Evolutionary conservation across 2,888 invertebrate genomes (phyloP).

Genomic region (Philonicus albiceps): DNA sequence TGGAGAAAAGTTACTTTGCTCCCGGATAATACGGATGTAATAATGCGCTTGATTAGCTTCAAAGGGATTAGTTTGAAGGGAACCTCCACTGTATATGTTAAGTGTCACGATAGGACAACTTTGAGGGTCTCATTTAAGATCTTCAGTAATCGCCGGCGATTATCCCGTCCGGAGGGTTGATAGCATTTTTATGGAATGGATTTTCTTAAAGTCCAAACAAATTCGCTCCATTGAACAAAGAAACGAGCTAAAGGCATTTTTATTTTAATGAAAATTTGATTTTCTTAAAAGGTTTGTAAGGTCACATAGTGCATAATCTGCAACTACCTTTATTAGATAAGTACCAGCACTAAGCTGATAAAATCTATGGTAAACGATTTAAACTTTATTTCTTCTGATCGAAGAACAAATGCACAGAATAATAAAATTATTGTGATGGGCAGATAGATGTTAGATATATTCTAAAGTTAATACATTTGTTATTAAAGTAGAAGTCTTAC

Average conservation of each 20-base stretch:
- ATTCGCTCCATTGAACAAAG: background rate
- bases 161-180: background rate
- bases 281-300: background rate
- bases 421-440: too few species aligned
- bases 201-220: background rate
- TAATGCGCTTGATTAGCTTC: constrained; percentile 32
- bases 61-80: background rate
- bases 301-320: background rate
- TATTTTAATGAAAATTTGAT: background rate
- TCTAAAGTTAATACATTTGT: too few species aligned
- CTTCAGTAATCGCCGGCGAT: background rate
- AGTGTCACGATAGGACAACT: background rate
- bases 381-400: too few species aligned
- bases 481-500: too few species aligned
- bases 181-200: background rate
- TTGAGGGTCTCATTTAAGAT: background rate
- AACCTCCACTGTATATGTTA: background rate
- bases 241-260: background rate
- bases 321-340: background rate
- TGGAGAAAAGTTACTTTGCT: background rate
- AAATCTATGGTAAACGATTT: too few species aligned
- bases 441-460: too few species aligned
- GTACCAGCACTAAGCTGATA: too few species aligned
- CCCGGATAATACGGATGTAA: constrained; percentile 1
- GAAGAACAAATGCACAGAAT: too few species aligned